Evolutionary conservation across 2,888 invertebrate genomes (phyloP).

Genomic region (Reticulitermes lucifugus): DNA sequence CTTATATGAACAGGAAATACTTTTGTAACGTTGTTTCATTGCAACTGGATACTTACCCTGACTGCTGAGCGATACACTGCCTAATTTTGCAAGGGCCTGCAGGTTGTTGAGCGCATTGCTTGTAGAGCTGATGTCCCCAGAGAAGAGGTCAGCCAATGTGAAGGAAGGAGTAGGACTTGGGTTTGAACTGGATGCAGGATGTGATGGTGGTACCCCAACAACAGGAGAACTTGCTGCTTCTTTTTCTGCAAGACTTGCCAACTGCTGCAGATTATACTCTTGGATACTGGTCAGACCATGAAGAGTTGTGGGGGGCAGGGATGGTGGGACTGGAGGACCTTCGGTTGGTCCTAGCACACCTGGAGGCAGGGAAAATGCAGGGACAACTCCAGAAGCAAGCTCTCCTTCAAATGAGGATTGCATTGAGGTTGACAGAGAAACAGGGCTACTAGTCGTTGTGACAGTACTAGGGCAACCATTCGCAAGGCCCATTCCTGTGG

Average conservation of each 20-base stretch:
- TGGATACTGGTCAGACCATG: constrained; percentile 78
- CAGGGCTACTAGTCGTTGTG: constrained; percentile 74
- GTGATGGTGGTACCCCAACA: constrained; percentile 42
- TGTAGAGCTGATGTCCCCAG: constrained; percentile 75
- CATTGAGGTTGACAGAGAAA: constrained; percentile 76
- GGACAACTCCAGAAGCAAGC: constrained; percentile 60
- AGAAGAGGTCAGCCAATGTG: constrained; percentile 81
- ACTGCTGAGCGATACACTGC: constrained; percentile 67
- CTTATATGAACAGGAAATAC: background rate
- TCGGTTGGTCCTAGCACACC: constrained; percentile 61
- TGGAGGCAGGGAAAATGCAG: constrained; percentile 63
- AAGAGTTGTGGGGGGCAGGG: constrained; percentile 62
- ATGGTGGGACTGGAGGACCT: constrained; percentile 41
- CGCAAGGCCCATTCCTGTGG: constrained; percentile 33
- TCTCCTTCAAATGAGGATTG: constrained; percentile 85
- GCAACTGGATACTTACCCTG: constrained; percentile 61
- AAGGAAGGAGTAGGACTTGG: constrained; percentile 67
- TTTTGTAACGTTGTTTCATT: background rate
- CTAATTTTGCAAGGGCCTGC: constrained; percentile 89
- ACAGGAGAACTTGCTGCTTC: constrained; percentile 55
- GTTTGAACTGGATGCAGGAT: constrained; percentile 66
- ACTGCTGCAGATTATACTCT: constrained; percentile 87
- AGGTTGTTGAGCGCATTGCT: constrained; percentile 88
- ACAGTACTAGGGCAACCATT: constrained; percentile 66
- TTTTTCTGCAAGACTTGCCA: constrained; percentile 85